Evolutionary conservation across 2,888 invertebrate genomes (phyloP), one percentile per base, ranked within the genome.

Genomic region (Lydus trimaculatus): DNA sequence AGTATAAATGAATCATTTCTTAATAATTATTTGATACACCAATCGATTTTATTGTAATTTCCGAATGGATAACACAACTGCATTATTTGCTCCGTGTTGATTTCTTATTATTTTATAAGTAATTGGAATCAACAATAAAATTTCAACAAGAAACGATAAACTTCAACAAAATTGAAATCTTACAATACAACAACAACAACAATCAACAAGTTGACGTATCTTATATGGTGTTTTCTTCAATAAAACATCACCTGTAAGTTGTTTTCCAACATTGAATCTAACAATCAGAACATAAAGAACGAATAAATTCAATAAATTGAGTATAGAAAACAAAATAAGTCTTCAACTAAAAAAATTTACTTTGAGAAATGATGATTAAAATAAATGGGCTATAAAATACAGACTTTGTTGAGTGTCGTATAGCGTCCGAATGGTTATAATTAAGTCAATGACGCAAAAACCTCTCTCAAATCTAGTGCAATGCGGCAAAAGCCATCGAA

Each of bases 181-280:
- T 48, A 43, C 17, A 43, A 2, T 39, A 48, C 20, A 48, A 9
- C 9, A 8, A 48, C 20, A n/a, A 48, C 23, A 56, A 56, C 56
- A 56, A 56, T 56, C 56, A 56, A 56, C 56, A 56, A 56, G 56
- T 56, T 56, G 56, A 56, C 56, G 56, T 56, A 13, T 56, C 25
- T 56, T 56, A 25, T 56, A 56, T 56, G 56, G 11, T 9, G 25
- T 23, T 11, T 5, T 23, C 13, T 56, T 56, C 13, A 56, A 56
- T 56, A 25, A 25, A 56, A 56, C 56, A 48, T 48, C 56, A 56
- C 52, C 52, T 13, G 52, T 56, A 13, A 4, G 56, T 20, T 11
- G 48, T 56, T 56, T 56, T 13, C 25, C 8, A 9, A 13, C 13
- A 25, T 15, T 25, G 13, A 56, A 56, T 52, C 7, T 48, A 8